Percentiles rank a stretch among this genome's conserved stretches.
Evolutionary conservation across 2,888 invertebrate species (phyloP).

Genomic region (Ellobium chinense): DNA sequence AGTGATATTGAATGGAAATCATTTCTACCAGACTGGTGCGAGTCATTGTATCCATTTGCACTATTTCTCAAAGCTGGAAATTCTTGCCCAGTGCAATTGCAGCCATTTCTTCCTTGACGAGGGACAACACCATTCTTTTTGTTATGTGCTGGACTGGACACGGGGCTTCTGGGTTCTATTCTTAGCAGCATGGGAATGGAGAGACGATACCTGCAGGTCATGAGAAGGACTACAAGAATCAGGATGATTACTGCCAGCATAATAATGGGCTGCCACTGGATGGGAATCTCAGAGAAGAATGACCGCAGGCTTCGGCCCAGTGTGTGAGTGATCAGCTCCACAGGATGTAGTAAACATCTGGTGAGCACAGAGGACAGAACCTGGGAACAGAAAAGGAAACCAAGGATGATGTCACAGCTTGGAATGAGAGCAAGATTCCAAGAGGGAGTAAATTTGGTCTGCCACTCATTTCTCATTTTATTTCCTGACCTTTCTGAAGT

Average conservation of each 20-base stretch:
- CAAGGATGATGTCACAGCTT: too few species aligned
- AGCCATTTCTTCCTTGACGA: too few species aligned
- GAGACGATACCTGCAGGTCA: conserved; percentile 66
- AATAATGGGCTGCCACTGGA: conserved; percentile 71
- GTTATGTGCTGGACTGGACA: not conserved
- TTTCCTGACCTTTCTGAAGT: too few species aligned
- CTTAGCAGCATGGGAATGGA: conserved; percentile 62
- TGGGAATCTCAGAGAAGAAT: conserved; percentile 70
- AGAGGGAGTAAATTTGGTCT: not conserved
- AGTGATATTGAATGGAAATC: too few species aligned
- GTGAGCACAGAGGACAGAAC: conserved; percentile 68
- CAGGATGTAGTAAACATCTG: conserved; percentile 64
- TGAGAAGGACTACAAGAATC: conserved; percentile 55
- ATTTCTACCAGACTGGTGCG: too few species aligned
- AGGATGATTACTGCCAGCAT: conserved; percentile 54
- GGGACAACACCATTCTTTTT: conserved; percentile 4
- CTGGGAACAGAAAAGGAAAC: too few species aligned
- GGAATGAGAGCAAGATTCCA: not conserved
- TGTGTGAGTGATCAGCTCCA: conserved; percentile 60
- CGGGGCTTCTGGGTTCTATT: conserved; percentile 67
- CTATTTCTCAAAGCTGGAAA: too few species aligned
- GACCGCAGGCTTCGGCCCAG: conserved; percentile 62
- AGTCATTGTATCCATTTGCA: too few species aligned
- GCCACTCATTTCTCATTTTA: too few species aligned
- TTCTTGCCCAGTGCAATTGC: too few species aligned